phyloP scores from a whole-genome alignment of 2,888 invertebrate species.

The Megamerina dolium region DNA sequence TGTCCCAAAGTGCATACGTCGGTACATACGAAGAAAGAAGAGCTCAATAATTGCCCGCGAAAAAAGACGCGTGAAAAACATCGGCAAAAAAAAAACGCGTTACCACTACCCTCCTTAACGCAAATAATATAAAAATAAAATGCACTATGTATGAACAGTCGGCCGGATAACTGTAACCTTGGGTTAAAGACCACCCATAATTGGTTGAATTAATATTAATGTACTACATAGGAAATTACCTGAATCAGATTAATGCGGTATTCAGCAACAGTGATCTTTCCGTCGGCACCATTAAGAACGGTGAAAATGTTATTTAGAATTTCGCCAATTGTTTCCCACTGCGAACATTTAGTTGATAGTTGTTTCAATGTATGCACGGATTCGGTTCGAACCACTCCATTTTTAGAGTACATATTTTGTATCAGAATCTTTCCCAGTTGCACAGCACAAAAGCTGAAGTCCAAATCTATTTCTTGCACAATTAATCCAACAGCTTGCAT shows the following conservation, averaged over 20 bases:
- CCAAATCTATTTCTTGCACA: conserved; percentile 63
- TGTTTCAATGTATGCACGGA: conserved; percentile 67
- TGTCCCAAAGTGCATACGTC: too few species aligned
- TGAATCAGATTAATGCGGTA: conserved; percentile 82
- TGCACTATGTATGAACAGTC: too few species aligned
- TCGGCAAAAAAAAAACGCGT: too few species aligned
- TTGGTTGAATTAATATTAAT: background rate
- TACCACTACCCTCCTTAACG: too few species aligned
- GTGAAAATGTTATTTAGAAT: conserved; percentile 68
- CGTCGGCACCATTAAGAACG: conserved; percentile 81
- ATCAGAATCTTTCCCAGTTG: conserved; percentile 79
- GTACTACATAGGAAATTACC: too few species aligned
- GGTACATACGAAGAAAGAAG: too few species aligned
- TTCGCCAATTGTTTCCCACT: conserved; percentile 59
- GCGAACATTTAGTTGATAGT: conserved; percentile 67
- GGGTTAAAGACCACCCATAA: too few species aligned
- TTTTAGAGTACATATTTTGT: conserved; percentile 78
- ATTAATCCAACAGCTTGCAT: conserved; percentile 75
- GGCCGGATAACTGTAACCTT: too few species aligned
- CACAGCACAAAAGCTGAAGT: conserved; percentile 69
- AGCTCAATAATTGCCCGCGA: too few species aligned
- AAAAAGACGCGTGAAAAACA: too few species aligned
- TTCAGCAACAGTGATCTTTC: conserved; percentile 81
- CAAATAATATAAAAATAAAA: too few species aligned
- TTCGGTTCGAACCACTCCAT: conserved; percentile 67